A percentile compares a stretch with the other conserved stretches of the same genome.
phyloP scores from a whole-genome alignment of 1,140 invertebrate genomes.

The Agrypnia vestita region DNA sequence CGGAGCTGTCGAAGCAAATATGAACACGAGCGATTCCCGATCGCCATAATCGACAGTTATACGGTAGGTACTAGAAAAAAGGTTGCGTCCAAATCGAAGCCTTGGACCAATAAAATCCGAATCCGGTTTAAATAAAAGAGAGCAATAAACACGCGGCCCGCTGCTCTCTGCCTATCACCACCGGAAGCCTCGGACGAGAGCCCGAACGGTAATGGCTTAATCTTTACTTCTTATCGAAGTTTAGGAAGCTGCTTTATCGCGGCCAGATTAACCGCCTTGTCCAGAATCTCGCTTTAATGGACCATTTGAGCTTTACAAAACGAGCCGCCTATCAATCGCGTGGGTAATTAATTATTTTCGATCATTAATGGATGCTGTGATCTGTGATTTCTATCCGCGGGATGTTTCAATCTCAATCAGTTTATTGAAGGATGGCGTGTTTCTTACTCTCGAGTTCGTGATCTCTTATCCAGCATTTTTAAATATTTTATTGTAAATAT shows the following conservation, averaged over 20 bases:
- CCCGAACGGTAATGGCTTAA: slow-evolving; percentile 40
- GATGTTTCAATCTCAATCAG: slow-evolving; percentile 8
- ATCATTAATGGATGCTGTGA: slow-evolving; percentile 4
- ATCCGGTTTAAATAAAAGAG: slow-evolving; percentile 14
- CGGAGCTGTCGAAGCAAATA: too few species aligned
- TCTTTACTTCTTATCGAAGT: slow-evolving; percentile 32
- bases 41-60: too few species aligned
- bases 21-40: too few species aligned
- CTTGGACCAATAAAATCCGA: background rate
- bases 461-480: too few species aligned
- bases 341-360: slow-evolving; percentile 31
- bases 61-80: too few species aligned
- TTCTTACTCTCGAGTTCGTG: too few species aligned
- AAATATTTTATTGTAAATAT: too few species aligned
- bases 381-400: slow-evolving; percentile 8
- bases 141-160: background rate
- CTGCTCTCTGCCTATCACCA: background rate
- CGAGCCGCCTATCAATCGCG: slow-evolving; percentile 26
- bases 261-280: slow-evolving; percentile 37
- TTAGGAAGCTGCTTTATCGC: slow-evolving; percentile 39
- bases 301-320: slow-evolving; percentile 24
- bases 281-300: slow-evolving; percentile 33
- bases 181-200: slow-evolving; percentile 18
- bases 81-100: background rate
- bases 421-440: too few species aligned